Evolutionary conservation across 2,797 vertebrate species (phyloP), one percentile per base, ranked within the genome.

Genomic region (Channa striata): DNA sequence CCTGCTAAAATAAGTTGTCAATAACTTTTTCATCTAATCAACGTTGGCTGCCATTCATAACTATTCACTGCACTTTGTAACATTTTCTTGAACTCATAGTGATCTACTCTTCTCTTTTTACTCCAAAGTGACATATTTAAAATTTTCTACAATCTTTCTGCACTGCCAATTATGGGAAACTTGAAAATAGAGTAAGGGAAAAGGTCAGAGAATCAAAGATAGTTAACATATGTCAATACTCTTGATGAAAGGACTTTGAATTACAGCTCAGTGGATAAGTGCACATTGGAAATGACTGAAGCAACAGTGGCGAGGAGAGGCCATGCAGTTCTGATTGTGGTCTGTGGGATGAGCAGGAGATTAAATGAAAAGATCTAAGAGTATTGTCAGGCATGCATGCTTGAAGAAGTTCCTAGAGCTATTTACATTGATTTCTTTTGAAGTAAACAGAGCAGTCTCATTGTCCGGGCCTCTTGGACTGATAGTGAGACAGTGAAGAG

Each of bases 341-440:
- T 77, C 59, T 57, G 51, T 74, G 59, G 62, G 72, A 63, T 68
- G 54, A 80, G 8, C 20, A 57, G 30, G 52, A 81, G 63, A 81
- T 76, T 56, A 74, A 73, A 81, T 80, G 33, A 75, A 77, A 70
- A 73, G 58, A 80, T 81, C 62, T 76, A 48, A 74, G 16, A 58
- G 20, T 43, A 68, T 54, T 74, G 72, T 79, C 25, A 73, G 67
- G 76, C 53, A 42, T 47, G 53, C 58, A 62, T 61, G 33, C 64
- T 71, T 59, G 51, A 78, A 80, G 68, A 70, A 44, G 49, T 67
- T 82, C 69, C 70, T 59, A 11, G 20, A 76, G 72, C 47, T 74
- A 70, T 80, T 86, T 72, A 53, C 74, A 81, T 82, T 54, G 71
- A 80, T 74, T 73, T 48, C 13, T 63, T 66, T 72, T 48, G 59